phyloP scores from a whole-genome alignment of 2,888 invertebrate genomes.

The Plebejus anna region DNA sequence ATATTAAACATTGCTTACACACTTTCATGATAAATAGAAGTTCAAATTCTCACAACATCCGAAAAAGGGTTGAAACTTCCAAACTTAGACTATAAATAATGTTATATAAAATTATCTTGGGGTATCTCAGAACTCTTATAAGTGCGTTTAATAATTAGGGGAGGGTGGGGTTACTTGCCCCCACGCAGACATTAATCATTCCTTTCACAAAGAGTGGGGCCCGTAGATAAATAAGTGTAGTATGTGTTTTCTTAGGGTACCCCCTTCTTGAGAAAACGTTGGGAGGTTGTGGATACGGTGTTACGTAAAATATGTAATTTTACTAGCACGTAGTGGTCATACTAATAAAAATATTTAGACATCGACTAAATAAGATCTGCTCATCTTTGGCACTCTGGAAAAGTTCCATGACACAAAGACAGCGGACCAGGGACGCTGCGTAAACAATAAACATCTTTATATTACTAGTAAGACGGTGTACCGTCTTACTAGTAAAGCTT shows the following conservation, averaged over 20 bases:
- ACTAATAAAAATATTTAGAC: neutral
- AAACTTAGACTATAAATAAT: constrained; percentile 21
- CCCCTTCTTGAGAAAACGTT: constrained; percentile 62
- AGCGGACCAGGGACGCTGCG: no score
- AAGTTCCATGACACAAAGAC: no score
- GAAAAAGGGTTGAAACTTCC: constrained; percentile 2
- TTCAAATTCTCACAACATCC: neutral
- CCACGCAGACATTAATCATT: constrained; percentile 79
- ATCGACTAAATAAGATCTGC: neutral
- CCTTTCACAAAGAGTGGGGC: constrained; percentile 79
- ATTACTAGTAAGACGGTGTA: no score
- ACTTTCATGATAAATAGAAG: neutral
- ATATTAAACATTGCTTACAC: neutral
- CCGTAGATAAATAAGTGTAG: constrained; percentile 79
- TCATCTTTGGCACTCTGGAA: no score
- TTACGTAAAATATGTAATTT: neutral
- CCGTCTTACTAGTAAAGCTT: no score
- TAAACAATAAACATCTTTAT: no score
- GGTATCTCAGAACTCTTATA: constrained; percentile 72
- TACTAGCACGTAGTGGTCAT: neutral
- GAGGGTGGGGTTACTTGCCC: constrained; percentile 61
- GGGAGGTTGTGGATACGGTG: constrained; percentile 49
- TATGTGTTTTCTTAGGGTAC: constrained; percentile 79
- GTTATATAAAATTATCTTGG: constrained; percentile 41
- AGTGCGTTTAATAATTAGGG: constrained; percentile 74